Conservation (phyloP, 2,888 invertebrate species). For the Andrena haemorrhoa region DNA sequence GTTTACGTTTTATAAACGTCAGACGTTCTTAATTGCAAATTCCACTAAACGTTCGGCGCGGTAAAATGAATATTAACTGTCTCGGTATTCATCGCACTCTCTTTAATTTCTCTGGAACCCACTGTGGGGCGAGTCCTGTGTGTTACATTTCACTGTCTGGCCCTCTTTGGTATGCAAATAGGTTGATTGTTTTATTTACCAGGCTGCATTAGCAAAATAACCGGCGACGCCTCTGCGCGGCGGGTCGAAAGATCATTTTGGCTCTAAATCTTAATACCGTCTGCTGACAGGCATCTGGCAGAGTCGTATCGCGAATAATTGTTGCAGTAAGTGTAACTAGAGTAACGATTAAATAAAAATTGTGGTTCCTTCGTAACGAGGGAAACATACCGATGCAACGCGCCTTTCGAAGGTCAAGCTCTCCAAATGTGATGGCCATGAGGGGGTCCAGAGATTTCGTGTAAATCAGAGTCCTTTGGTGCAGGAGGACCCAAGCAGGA, state of each 20-base stretch:
- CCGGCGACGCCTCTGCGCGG: neutral
- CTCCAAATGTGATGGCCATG: conserved; percentile 85
- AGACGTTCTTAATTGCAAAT: too few relatives aligned
- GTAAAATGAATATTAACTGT: too few relatives aligned
- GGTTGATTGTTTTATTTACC: conserved; percentile 27
- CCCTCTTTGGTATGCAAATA: neutral
- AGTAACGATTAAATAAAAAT: neutral
- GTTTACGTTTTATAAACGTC: too few relatives aligned
- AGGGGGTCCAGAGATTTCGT: conserved; percentile 85
- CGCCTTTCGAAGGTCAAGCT: conserved; percentile 92
- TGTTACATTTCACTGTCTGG: neutral
- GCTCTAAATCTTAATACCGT: conserved; percentile 21
- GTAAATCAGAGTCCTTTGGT: conserved; percentile 88
- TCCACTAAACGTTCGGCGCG: too few relatives aligned
- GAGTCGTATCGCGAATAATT: neutral
- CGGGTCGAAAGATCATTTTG: conserved; percentile 22
- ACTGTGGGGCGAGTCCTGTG: neutral
- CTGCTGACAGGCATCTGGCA: neutral
- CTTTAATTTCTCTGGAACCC: neutral
- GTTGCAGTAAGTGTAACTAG: neutral
- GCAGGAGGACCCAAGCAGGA: conserved; percentile 92
- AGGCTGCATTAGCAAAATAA: conserved; percentile 1
- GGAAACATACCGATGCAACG: conserved; percentile 89
- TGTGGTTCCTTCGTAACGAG: neutral
- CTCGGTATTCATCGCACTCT: too few relatives aligned